Base-by-base conservation (phyloP, 2,113 vertebrate species). In the Balaeniceps rex region DNA sequence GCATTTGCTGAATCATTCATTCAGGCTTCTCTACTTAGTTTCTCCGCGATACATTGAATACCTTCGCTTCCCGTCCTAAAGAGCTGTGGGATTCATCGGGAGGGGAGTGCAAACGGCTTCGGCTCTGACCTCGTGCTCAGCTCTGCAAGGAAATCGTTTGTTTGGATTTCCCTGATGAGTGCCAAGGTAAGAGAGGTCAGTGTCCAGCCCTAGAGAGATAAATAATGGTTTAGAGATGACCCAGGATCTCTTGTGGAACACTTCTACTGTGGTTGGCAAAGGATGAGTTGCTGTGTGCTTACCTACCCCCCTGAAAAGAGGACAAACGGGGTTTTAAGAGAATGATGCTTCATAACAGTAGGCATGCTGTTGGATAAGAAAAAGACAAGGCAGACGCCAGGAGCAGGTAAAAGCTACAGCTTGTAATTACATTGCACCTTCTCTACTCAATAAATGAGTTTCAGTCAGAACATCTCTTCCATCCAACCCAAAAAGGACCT, bases 371-470 rank as follows among this genome's bases (percentile, higher is more conserved):
- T 84, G 90, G 90, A 47, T 78, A 64, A 79, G 87, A 72, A 76
- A 87, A 94, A 94, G 88, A 57, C 82, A 63, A 93, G 93, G 83
- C 95, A 88, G 90, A 63, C 90, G 76, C 79, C 88, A 65, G 66
- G 57, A 92, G 95, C 81, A 65, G 80, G 77, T 70, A 94, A 95
- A 89, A 96, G 93, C 94, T 77, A 74, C 64, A 89, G 90, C 88
- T 54, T 91, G 83, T 91, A 85, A 96, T 96, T 97, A 86, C 91
- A 44, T 81, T 54, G 90, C 87, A 88, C 93, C 89, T 93, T 84
- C 93, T 68, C 90, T 14, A 46, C 94, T 95, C 90, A 81, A 86
- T 93, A 97, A 97, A 97, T 69, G 89, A 75, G 92, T 88, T 95
- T 97, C 95, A 85, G 88, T 72, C 76, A 79, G 91, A 96, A 93